phyloP scores from a whole-genome alignment of 1,140 invertebrate species.

The Drosophila ananassae region DNA sequence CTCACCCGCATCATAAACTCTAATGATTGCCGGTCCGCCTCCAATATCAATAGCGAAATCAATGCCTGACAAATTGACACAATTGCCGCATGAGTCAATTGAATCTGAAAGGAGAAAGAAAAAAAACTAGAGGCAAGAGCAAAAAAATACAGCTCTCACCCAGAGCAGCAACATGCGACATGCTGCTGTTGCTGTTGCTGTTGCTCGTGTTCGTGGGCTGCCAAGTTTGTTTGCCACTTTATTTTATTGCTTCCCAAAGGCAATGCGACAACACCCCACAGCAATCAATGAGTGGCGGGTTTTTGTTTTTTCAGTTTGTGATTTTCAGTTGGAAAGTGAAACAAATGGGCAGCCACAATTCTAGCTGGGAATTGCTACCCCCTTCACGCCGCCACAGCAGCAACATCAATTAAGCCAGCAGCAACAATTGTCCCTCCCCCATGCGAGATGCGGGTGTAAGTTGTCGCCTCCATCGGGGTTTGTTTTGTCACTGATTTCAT shows the following conservation, averaged over 20 bases:
- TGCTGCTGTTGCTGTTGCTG: constrained; percentile 37
- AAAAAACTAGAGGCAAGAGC: constrained; percentile 11
- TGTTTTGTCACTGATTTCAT: constrained; percentile 82
- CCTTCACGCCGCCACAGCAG: constrained; percentile 23
- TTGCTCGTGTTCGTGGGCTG: constrained; percentile 43
- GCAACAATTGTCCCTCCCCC: constrained; percentile 41
- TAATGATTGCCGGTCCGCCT: constrained; percentile 61
- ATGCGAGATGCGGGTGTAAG: constrained; percentile 70
- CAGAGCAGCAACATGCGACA: constrained; percentile 22
- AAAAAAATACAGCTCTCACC: constrained; percentile 17
- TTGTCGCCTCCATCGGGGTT: constrained; percentile 55
- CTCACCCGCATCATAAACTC: constrained; percentile 75
- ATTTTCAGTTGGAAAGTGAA: constrained; percentile 53
- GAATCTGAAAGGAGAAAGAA: constrained; percentile 34
- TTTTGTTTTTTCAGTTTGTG: background rate
- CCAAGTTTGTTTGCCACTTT: constrained; percentile 72
- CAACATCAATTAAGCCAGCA: constrained; percentile 65
- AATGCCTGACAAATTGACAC: constrained; percentile 78
- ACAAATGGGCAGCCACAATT: constrained; percentile 71
- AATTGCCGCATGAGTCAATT: constrained; percentile 80
- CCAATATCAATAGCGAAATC: constrained; percentile 69
- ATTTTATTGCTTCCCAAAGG: constrained; percentile 75
- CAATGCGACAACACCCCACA: constrained; percentile 42
- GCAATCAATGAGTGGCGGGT: constrained; percentile 26
- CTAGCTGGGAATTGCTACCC: constrained; percentile 45